Conservation (phyloP, 2,113 vertebrate species). For the Sula dactylatra region DNA sequence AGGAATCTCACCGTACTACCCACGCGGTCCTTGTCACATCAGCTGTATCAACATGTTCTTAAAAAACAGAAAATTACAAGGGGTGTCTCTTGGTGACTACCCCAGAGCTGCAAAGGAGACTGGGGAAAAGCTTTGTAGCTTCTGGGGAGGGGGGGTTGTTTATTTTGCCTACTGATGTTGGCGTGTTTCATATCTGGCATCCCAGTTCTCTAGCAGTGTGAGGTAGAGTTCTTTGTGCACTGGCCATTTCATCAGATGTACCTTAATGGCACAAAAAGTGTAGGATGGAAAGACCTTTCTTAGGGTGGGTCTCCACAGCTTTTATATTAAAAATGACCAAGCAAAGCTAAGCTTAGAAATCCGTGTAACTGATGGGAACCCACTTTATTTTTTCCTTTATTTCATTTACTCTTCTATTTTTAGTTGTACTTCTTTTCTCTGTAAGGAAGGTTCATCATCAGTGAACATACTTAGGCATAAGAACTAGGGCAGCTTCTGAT, state of each 20-base stretch:
- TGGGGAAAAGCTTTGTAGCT: not conserved
- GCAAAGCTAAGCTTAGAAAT: not conserved
- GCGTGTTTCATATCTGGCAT: not conserved
- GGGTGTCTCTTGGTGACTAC: not conserved
- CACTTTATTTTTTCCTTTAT: not conserved
- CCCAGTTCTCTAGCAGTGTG: not conserved
- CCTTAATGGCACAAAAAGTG: not conserved
- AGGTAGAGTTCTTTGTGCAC: not conserved
- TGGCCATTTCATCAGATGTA: not conserved
- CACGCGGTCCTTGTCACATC: not conserved
- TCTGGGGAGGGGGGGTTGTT: fast-evolving
- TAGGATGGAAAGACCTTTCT: not conserved
- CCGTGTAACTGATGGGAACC: not conserved
- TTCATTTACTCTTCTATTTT: not conserved
- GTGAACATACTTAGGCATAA: not conserved
- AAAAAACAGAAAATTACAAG: not conserved
- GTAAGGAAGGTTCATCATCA: not conserved
- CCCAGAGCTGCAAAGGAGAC: not conserved
- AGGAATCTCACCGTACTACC: not conserved
- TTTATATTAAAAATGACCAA: not conserved
- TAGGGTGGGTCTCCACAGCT: not conserved
- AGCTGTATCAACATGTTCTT: not conserved
- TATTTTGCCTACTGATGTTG: not conserved
- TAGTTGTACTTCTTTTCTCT: not conserved
- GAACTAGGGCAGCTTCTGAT: not conserved